A percentile compares a stretch with the other conserved stretches of the same genome.
Evolutionary conservation across 2,113 vertebrate genomes (phyloP).

Genomic region (Pollachius pollachius): DNA sequence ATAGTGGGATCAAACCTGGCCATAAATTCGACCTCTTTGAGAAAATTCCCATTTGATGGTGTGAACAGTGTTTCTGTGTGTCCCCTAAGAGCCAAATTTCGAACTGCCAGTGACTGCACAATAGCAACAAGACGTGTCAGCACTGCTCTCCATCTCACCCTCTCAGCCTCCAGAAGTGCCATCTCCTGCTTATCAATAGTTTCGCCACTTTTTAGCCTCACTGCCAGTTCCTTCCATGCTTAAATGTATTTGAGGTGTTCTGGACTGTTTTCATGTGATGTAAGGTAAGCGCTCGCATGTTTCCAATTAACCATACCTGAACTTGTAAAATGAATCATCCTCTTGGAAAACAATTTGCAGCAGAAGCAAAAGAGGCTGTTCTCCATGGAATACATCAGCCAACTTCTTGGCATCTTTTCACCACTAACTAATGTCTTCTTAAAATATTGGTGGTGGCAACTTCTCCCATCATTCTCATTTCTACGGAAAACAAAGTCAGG

Average conservation of each 20-base stretch:
- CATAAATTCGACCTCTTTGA: constrained; percentile 10
- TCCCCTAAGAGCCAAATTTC: constrained; percentile 14
- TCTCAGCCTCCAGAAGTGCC: background rate
- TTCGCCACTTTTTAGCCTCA: background rate
- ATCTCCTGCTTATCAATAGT: background rate
- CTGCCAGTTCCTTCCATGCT: too few relatives aligned
- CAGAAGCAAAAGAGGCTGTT: too few relatives aligned
- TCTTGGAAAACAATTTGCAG: too few relatives aligned
- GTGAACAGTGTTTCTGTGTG: background rate
- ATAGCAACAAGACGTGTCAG: background rate
- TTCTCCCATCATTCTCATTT: too few relatives aligned
- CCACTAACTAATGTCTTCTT: too few relatives aligned
- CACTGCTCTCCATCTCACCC: background rate
- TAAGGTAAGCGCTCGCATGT: too few relatives aligned
- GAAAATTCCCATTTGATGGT: constrained; percentile 4
- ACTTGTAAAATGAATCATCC: background rate
- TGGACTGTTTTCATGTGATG: too few relatives aligned
- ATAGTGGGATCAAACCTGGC: background rate
- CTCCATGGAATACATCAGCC: background rate
- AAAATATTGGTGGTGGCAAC: too few relatives aligned
- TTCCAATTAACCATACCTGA: background rate
- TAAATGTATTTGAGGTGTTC: too few relatives aligned
- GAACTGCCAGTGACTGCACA: background rate
- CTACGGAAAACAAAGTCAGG: too few relatives aligned
- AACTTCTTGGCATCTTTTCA: background rate